Conservation (phyloP, 2,113 vertebrate genomes). For the Mellivora capensis region DNA sequence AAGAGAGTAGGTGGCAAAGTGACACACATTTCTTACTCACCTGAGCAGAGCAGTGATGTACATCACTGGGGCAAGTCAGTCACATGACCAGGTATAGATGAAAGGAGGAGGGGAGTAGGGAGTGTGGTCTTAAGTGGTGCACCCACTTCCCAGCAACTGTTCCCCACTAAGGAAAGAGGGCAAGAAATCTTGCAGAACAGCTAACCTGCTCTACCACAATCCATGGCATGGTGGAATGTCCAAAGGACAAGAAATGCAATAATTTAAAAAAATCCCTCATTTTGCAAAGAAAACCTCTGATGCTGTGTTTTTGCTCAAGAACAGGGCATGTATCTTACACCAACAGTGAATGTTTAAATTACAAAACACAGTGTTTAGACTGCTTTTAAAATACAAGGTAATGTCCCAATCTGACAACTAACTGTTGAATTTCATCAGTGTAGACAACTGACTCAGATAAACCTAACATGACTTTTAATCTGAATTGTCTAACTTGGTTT, state of each 20-base stretch:
- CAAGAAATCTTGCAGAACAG: not conserved
- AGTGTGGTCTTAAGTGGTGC: not conserved
- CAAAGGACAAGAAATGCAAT: not conserved
- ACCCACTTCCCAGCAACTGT: not conserved
- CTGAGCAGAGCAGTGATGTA: not conserved
- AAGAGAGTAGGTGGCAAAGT: not conserved
- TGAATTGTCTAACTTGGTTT: not conserved
- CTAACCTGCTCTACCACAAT: not conserved
- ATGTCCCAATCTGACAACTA: not conserved
- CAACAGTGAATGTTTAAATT: conserved; percentile 31
- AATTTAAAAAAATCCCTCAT: not conserved
- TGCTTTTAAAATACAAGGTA: conserved; percentile 33
- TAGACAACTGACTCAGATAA: not conserved
- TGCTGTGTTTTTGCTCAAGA: conserved; percentile 20
- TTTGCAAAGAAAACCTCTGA: conserved; percentile 42
- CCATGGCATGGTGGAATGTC: not conserved
- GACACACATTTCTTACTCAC: not conserved
- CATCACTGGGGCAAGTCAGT: not conserved
- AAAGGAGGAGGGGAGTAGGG: not conserved
- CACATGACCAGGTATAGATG: not conserved
- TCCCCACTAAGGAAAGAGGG: not conserved
- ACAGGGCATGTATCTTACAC: not conserved
- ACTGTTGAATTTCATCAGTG: not conserved
- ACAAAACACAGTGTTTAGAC: conserved; percentile 15
- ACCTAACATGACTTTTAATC: not conserved